Conservation (phyloP, 2,113 vertebrate genomes). For the Ancistrus triradiatus region DNA sequence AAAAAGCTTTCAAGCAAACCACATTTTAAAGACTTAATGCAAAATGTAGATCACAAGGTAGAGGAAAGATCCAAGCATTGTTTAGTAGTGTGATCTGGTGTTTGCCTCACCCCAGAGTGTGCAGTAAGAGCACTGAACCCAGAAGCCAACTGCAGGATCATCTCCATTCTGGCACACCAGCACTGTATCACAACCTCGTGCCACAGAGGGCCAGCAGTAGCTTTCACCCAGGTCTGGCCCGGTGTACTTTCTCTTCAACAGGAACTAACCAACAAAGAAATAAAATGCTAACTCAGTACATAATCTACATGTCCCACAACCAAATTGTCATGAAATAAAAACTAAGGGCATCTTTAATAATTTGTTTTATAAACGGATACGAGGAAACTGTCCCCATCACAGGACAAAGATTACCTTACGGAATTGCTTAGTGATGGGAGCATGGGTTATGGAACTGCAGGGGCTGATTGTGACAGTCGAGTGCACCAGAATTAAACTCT, state of each 20-base stretch:
- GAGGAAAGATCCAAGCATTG: background rate
- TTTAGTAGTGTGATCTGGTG: background rate
- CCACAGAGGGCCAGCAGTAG: slow-evolving; percentile 82
- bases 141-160: slow-evolving; percentile 69
- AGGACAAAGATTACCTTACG: slow-evolving; percentile 71
- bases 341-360: too few relatives aligned
- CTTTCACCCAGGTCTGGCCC: slow-evolving; percentile 65
- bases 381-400: background rate
- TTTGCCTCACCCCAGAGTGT: slow-evolving; percentile 71
- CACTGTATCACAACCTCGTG: slow-evolving; percentile 74
- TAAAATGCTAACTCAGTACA: background rate
- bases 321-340: background rate
- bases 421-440: slow-evolving; percentile 68
- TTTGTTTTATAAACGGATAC: too few relatives aligned
- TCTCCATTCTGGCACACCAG: slow-evolving; percentile 70
- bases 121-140: slow-evolving; percentile 45
- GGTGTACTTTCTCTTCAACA: slow-evolving; percentile 57
- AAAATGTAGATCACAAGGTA: too few relatives aligned
- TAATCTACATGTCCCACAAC: background rate
- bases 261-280: slow-evolving; percentile 61
- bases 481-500: slow-evolving; percentile 53
- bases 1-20: too few relatives aligned
- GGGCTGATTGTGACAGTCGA: slow-evolving; percentile 61
- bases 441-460: slow-evolving; percentile 62
- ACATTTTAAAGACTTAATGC: too few relatives aligned